These are phyloP conservation scores for Byasa hedistus DNA, from an alignment of 2,888 invertebrate species.

Conservation along the genomic window DNA sequence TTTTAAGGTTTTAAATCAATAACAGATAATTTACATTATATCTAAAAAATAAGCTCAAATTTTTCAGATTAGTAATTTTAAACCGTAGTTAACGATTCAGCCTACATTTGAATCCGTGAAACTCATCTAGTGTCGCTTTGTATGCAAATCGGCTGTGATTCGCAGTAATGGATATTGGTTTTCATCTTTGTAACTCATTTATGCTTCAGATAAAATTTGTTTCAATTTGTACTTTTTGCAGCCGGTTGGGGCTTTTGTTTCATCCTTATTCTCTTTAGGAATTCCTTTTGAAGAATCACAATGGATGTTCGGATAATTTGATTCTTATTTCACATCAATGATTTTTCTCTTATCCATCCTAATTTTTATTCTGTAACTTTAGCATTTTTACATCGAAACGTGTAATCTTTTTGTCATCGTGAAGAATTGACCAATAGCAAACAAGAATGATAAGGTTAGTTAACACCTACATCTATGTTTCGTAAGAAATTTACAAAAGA, in stretches of 20 bases:
- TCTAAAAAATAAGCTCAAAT: not conserved
- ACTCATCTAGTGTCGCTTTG: slow-evolving; percentile 26
- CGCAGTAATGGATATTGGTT: slow-evolving; percentile 24
- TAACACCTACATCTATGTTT: no score
- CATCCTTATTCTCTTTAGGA: not conserved
- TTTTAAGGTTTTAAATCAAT: no score
- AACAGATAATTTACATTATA: not conserved
- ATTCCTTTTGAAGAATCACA: not conserved
- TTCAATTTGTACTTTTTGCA: slow-evolving; percentile 13
- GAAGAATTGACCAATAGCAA: no score
- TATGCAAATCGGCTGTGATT: slow-evolving; percentile 26
- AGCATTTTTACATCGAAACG: not conserved
- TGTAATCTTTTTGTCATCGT: no score
- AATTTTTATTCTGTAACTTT: not conserved
- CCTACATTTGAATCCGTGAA: slow-evolving; percentile 10
- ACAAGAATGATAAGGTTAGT: no score
- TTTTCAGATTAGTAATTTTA: slow-evolving; percentile 1
- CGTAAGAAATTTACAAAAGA: no score
- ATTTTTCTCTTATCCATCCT: not conserved
- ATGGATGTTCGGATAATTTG: not conserved
- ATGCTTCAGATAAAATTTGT: slow-evolving; percentile 15
- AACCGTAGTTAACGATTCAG: slow-evolving; percentile 4
- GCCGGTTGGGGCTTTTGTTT: not conserved
- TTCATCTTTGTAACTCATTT: slow-evolving; percentile 14
- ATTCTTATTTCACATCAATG: not conserved